These are phyloP conservation scores for Botia almorhae DNA, from an alignment of 2,797 vertebrate species.

Conservation along the genomic window DNA sequence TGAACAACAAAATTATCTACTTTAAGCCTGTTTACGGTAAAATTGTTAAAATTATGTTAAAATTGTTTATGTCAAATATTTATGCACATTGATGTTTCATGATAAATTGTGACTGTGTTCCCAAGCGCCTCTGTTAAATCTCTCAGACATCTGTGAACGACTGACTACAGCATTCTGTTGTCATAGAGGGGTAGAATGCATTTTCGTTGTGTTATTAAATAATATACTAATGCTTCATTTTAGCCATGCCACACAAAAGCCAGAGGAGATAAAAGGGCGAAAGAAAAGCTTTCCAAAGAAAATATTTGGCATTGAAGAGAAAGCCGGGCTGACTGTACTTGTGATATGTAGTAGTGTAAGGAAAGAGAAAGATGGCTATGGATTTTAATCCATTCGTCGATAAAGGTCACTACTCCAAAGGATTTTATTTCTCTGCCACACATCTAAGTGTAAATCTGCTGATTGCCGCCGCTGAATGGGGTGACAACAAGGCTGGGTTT, in stretches of 20 bases:
- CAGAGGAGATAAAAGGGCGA: constrained; percentile 26
- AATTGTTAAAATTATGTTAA: too few relatives aligned
- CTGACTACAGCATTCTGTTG: constrained; percentile 12
- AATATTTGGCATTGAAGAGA: constrained; percentile 52
- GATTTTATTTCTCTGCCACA: constrained; percentile 81
- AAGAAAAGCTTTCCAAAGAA: constrained; percentile 53
- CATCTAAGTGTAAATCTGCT: constrained; percentile 83
- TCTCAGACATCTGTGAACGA: neutral
- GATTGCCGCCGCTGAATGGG: constrained; percentile 81
- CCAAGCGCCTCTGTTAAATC: constrained; percentile 20
- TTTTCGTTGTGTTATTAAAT: constrained; percentile 34
- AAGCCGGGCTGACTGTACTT: constrained; percentile 74
- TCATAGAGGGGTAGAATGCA: constrained; percentile 3
- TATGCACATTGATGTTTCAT: neutral
- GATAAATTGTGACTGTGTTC: too few relatives aligned
- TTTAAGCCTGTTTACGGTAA: too few relatives aligned
- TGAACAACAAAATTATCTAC: too few relatives aligned
- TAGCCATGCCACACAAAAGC: constrained; percentile 58
- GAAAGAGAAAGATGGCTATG: constrained; percentile 67
- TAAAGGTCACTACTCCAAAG: constrained; percentile 82
- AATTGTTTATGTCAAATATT: too few relatives aligned
- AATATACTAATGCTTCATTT: constrained; percentile 58
- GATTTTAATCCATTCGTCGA: constrained; percentile 80
- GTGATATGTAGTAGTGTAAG: constrained; percentile 72
- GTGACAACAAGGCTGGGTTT: constrained; percentile 81